phyloP scores from a whole-genome alignment of 2,888 invertebrate genomes.

The Gymnoscelis rufifasciata region DNA sequence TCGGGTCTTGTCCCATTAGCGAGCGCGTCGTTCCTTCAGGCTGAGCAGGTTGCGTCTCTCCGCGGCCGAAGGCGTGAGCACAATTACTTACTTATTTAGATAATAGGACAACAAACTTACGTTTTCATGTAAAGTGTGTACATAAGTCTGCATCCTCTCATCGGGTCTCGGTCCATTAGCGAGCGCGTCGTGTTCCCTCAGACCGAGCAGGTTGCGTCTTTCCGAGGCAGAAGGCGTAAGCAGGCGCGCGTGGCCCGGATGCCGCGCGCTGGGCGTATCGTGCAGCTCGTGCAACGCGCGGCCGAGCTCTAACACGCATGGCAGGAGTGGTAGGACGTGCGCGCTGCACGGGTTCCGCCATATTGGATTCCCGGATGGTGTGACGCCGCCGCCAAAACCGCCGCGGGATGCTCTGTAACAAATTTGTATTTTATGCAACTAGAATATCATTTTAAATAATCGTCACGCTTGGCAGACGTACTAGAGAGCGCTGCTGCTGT shows the following conservation, averaged over 20 bases:
- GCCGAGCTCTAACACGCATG: slow-evolving; percentile 87
- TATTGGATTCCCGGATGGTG: slow-evolving; percentile 86
- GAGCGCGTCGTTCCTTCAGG: slow-evolving; percentile 64
- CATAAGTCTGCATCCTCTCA: slow-evolving; percentile 91
- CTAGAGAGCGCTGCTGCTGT: too few species aligned
- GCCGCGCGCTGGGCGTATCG: slow-evolving; percentile 83
- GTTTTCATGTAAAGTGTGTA: slow-evolving; percentile 86
- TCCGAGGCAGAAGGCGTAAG: slow-evolving; percentile 87
- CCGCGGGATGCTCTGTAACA: slow-evolving; percentile 84
- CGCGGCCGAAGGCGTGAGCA: not conserved
- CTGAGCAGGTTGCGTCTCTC: slow-evolving; percentile 79
- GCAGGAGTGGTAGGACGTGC: slow-evolving; percentile 89
- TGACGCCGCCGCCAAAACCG: slow-evolving; percentile 88
- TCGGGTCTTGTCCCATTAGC: slow-evolving; percentile 80
- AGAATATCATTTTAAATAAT: too few species aligned
- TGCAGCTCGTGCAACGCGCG: slow-evolving; percentile 90
- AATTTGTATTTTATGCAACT: too few species aligned
- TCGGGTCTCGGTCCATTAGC: slow-evolving; percentile 80
- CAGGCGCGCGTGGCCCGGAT: slow-evolving; percentile 84
- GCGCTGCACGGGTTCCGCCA: slow-evolving; percentile 92
- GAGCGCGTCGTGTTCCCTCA: slow-evolving; percentile 63
- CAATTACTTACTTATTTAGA: not conserved
- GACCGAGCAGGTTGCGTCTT: slow-evolving; percentile 85
- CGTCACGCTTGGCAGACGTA: too few species aligned
- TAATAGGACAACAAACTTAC: slow-evolving; percentile 34